phyloP scores from a whole-genome alignment of 1,140 invertebrate genomes.

The Plectrocnemia conspersa region DNA sequence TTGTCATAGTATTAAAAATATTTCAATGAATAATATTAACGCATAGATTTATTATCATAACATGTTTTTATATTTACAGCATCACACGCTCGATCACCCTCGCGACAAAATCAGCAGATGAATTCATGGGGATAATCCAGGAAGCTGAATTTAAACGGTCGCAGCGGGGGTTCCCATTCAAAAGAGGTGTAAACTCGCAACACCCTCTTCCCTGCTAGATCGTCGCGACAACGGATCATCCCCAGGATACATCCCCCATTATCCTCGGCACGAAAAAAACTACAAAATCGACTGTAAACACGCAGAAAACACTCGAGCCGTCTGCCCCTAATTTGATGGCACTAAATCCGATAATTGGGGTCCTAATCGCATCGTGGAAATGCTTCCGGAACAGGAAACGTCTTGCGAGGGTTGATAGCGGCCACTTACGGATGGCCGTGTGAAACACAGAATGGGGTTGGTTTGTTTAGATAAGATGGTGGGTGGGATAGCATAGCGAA shows the following conservation, averaged over 20 bases:
- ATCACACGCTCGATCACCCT: too few species aligned
- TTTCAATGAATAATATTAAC: too few species aligned
- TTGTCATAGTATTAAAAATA: too few species aligned
- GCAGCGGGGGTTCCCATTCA: conserved; percentile 1
- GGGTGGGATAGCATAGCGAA: conserved; percentile 17
- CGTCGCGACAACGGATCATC: background rate
- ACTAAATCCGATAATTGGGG: conserved; percentile 6
- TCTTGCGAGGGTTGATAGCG: background rate
- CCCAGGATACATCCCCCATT: conserved; percentile 1
- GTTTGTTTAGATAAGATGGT: conserved; percentile 27
- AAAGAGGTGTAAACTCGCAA: background rate
- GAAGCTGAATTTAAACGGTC: background rate
- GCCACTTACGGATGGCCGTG: background rate
- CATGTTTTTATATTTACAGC: too few species aligned
- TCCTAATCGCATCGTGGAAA: conserved; percentile 3
- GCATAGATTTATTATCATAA: too few species aligned
- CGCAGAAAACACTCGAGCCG: too few species aligned
- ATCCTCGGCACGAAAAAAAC: background rate
- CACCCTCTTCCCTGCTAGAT: conserved; percentile 4
- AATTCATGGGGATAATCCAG: too few species aligned
- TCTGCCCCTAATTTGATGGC: background rate
- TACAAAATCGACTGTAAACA: too few species aligned
- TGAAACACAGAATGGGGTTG: conserved; percentile 15
- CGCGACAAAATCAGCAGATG: too few species aligned
- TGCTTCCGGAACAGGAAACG: conserved; percentile 4